Base-by-base conservation (phyloP, 2,113 vertebrate genomes). In the Chloropsis hardwickii region DNA sequence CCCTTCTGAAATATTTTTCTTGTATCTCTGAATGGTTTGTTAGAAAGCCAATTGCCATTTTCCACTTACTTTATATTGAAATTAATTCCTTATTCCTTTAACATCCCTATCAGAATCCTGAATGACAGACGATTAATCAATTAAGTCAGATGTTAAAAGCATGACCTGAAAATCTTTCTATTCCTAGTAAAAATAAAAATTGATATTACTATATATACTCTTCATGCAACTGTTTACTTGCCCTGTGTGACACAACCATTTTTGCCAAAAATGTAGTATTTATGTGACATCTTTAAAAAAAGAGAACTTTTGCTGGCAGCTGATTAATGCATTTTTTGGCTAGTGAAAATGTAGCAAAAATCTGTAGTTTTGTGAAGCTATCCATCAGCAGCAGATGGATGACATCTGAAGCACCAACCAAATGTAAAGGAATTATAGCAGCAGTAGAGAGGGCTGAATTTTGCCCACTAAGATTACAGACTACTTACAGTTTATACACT, bases 401-500 rank as follows among this genome's bases (percentile, higher is more conserved):
- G 90, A 57, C 29, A 88, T 90, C 82, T 81, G 82, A 93, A 94
- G 82, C 12, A 78, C 39, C 58, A 86, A 28, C 42, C 73, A 77
- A 91, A 92, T n/a, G 65, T 66, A 78, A 78, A 77, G 76, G 86
- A 95, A 94, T 88, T 90, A 79, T 7, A 74, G 73, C 51, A 74
- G 22, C n/a, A 86, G 73, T 23, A 81, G 28, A 77, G 17, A 77
- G 44, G 65, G 45, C 39, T 87, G 84, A 82, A 86, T 92, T 92
- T 72, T 91, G 35, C 93, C 85, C 62, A 58, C 73, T n/a, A 88
- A 93, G 79, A 95, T 93, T 94, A 77, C 88, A 93, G 91, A 91
- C 97, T 97, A 97, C 97, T 98, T 98, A 97, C 96, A 97, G 97
- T 96, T 91, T 97, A 93, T 92, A 96, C 88, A 86, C 58, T 95